Base-by-base conservation (phyloP, 2,888 invertebrate genomes). In the Perdita meconis region DNA sequence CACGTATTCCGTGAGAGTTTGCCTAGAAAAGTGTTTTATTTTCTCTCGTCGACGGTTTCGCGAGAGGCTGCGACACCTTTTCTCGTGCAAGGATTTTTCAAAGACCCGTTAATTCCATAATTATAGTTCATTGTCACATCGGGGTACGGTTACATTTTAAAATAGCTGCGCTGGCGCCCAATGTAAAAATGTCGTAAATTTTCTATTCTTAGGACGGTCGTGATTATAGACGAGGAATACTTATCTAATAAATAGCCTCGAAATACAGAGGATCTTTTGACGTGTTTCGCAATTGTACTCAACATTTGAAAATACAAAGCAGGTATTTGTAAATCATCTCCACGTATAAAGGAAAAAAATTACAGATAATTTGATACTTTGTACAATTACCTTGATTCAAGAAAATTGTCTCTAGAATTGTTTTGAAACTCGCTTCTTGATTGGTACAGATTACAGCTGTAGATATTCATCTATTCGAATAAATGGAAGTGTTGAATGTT, bases 141-240 rank as follows among this genome's bases (percentile, higher is more conserved):
- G 24, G 66, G 40, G n/a, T n/a, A n/a, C 59, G 22, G 19, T 44
- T 53, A n/a, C 16, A 47, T 36, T 51, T 65, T 60, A 68, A 67
- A 75, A 75, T 61, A 67, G 55, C 59, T 22, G 71, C 64, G 44
- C 42, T 64, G 53, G 66, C 50, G 40, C 55, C 24, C 36, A 63
- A 50, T 59, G 71, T 67, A 78, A 77, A 78, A 78, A 77, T 67
- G 56, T 77, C 64, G 59, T 42, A 13, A 71, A 75, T 67, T n/a
- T 64, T 53, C 55, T 78, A 77, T 67, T 78, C 59, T 56, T 77
- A 60, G 42, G 24, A 10, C 4, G 3, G 3, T 26, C 38, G 13
- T 16, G 1, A 4, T 10, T 55, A 42, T 34, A 61, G 8, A 1
- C n/a, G 8, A 22, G 34, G n/a, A 42, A 75, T 30, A 19, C 22